A percentile compares a stretch with the other conserved stretches of the same genome.
phyloP scores from a whole-genome alignment of 2,113 vertebrate species.

The Paramormyrops kingsleyae region DNA sequence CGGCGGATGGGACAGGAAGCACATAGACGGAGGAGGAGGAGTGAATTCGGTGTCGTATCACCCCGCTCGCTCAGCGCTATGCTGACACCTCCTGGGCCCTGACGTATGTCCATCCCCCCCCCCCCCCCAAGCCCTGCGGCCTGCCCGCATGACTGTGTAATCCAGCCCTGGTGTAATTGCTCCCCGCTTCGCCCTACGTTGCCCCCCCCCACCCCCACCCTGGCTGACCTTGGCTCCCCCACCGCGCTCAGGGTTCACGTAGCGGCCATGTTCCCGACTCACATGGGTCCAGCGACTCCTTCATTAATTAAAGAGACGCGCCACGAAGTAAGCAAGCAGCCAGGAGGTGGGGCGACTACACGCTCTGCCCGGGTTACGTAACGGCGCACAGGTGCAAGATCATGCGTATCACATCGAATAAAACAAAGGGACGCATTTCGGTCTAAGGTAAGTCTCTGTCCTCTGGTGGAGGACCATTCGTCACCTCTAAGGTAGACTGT shows the following conservation, averaged over 20 bases:
- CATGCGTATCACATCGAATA: neutral
- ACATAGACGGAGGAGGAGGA: constrained; percentile 58
- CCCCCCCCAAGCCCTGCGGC: constrained; percentile 40
- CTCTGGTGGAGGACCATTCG: neutral
- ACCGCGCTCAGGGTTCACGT: constrained; percentile 44
- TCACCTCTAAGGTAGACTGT: neutral
- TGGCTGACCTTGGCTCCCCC: constrained; percentile 51
- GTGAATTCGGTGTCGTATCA: constrained; percentile 71
- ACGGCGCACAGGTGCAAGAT: neutral
- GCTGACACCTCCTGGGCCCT: constrained; percentile 44
- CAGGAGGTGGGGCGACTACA: neutral
- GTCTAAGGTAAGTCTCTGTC: neutral
- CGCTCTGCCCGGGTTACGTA: neutral
- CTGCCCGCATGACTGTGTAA: constrained; percentile 50
- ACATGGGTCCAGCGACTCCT: constrained; percentile 40
- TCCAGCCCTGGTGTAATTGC: constrained; percentile 22
- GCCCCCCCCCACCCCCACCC: constrained; percentile 29
- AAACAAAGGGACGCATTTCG: neutral
- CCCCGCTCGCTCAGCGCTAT: constrained; percentile 54
- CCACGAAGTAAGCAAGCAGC: neutral
- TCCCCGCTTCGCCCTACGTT: constrained; percentile 2
- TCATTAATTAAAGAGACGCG: constrained; percentile 38
- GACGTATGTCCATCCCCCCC: constrained; percentile 46
- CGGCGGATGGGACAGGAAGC: constrained; percentile 64
- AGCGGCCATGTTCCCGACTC: constrained; percentile 46